phyloP scores from a whole-genome alignment of 2,113 vertebrate genomes.

The Mellivora capensis region DNA sequence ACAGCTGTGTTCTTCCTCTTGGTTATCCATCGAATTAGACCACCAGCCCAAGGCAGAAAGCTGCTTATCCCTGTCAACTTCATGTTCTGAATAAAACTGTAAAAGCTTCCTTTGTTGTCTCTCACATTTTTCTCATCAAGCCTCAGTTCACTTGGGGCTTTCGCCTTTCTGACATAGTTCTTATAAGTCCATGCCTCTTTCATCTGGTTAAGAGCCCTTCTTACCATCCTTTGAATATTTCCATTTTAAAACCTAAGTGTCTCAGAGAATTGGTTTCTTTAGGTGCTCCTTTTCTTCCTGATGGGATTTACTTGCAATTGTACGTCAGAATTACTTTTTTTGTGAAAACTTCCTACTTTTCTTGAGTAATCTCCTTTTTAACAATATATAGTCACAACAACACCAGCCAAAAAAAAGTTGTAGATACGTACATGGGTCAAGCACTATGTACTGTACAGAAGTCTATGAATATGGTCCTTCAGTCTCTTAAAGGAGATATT shows the following conservation, averaged over 20 bases:
- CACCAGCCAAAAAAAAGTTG: not conserved
- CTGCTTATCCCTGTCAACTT: not conserved
- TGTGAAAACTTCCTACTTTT: not conserved
- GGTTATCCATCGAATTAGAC: not conserved
- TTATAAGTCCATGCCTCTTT: not conserved
- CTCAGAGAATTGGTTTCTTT: conserved; percentile 24
- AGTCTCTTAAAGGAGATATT: not conserved
- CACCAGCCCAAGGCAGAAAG: not conserved
- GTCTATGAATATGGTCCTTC: not conserved
- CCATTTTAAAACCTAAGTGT: conserved; percentile 42
- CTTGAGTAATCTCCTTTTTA: not conserved
- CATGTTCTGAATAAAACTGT: not conserved
- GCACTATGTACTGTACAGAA: not conserved
- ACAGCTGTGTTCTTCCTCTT: not conserved
- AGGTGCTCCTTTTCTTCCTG: conserved; percentile 12
- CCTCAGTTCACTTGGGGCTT: conserved; percentile 5
- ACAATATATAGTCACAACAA: not conserved
- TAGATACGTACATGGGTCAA: not conserved
- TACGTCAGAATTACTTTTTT: not conserved
- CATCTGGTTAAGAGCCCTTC: conserved; percentile 25
- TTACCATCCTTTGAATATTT: conserved; percentile 54
- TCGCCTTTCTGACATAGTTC: not conserved
- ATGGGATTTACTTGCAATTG: conserved; percentile 43
- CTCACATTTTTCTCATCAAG: not conserved
- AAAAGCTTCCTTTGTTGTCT: not conserved